Base-by-base conservation (phyloP, 1,140 invertebrate genomes). In the Cyclargus thomasi region DNA sequence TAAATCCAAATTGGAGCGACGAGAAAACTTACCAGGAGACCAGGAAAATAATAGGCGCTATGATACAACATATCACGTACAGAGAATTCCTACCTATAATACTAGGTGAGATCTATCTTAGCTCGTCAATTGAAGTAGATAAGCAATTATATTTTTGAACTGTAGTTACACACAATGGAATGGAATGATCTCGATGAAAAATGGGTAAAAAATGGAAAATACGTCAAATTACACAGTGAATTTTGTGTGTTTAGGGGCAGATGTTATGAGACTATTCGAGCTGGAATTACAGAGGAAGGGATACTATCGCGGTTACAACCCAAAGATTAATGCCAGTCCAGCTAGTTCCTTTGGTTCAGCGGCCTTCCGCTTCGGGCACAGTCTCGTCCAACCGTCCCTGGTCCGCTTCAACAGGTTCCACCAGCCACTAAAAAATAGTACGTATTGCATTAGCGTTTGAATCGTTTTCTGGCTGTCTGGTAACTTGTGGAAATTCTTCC, bases 281-380 rank as follows among this genome's bases (percentile, higher is more conserved):
- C 81, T 96, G 47, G 92, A 94, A 17, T 80, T 94, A 14, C 75
- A 93, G 62, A 91, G 92, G 18, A 92, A 92, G 39, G 94, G 93
- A 1, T 95, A 92, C 75, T 95, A 93, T 74, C 86, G 92, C 1
- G 92, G 92, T 2, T 99, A 99, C 80, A 94, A 97, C 84, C 86
- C 93, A 0, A 93, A 93, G 66, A 93, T 97, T 18, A 96, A 99
- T 90, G 95, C 98, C 0, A 94, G 94, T 16, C 94, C 99, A 14
- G 94, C 96, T 16, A 99, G 99, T 85, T 95, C 96, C 62, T 99
- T 99, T 90, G 95, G 97, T 0, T 94, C 97, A 0, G 98, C 98
- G 1, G 99, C 97, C n/a, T 98, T 96, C 86, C 93, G 97, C 18
- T 99, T 99, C 86, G 98, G 98, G 0, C 98, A 99, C 85, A 97